Conservation (phyloP, 2,113 vertebrate species). For the Chaenogobius annularis region DNA sequence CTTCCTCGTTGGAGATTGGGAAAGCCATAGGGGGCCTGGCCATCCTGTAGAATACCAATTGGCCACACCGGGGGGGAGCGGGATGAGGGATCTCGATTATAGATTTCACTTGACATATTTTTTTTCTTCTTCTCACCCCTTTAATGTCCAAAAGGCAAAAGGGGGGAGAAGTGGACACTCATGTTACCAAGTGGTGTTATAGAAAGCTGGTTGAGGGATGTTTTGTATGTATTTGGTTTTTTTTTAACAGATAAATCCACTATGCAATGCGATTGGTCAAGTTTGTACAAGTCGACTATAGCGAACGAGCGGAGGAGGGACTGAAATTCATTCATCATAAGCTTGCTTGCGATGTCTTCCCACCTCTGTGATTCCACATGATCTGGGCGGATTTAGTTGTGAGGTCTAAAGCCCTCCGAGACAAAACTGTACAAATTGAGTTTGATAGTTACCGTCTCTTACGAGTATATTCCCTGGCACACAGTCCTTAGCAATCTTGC, state of each 20-base stretch:
- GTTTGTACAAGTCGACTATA: constrained; percentile 52
- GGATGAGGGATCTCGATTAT: constrained; percentile 79
- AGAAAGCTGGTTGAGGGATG: constrained; percentile 30
- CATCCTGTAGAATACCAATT: constrained; percentile 81
- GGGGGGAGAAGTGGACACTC: constrained; percentile 32
- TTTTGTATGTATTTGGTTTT: constrained; percentile 25
- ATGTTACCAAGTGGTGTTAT: constrained; percentile 46
- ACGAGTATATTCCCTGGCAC: constrained; percentile 39
- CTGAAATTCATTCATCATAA: constrained; percentile 72
- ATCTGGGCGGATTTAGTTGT: constrained; percentile 67
- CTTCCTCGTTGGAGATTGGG: constrained; percentile 78
- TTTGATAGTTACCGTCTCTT: constrained; percentile 58
- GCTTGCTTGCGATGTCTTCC: constrained; percentile 55
- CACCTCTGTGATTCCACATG: constrained; percentile 66
- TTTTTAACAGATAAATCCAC: constrained; percentile 41
- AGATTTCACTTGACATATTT: constrained; percentile 77
- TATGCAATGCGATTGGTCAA: constrained; percentile 47
- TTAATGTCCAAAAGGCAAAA: constrained; percentile 44
- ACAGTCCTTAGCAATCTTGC: constrained; percentile 28
- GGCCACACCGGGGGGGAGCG: constrained; percentile 73
- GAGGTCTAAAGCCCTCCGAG: constrained; percentile 56
- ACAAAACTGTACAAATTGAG: constrained; percentile 68
- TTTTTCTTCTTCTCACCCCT: constrained; percentile 49
- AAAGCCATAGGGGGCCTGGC: constrained; percentile 74
- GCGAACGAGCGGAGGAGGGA: constrained; percentile 51